Evolutionary conservation across 1,140 invertebrate genomes (phyloP).

Genomic region (Drosophila truncata): DNA sequence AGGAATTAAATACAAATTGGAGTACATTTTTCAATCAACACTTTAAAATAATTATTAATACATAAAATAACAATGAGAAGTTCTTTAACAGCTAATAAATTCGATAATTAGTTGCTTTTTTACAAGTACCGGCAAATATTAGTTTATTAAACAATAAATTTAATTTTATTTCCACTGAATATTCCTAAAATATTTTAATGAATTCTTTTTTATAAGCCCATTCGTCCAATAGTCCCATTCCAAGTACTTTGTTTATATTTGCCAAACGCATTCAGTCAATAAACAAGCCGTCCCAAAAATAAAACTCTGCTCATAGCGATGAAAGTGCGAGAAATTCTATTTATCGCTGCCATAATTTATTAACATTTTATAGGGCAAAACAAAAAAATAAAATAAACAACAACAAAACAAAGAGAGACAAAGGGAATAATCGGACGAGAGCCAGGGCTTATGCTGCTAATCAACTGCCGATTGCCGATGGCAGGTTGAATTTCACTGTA

Average conservation of each 20-base stretch:
- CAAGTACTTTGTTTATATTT: constrained; percentile 1
- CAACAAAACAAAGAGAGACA: neutral
- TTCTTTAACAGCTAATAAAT: neutral
- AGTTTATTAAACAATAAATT: neutral
- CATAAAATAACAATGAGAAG: neutral
- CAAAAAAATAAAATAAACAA: too few species aligned
- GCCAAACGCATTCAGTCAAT: constrained; percentile 3
- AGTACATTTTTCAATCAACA: neutral
- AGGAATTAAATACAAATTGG: too few species aligned
- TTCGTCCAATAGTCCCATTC: neutral
- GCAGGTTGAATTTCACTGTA: constrained; percentile 44
- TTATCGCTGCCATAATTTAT: constrained; percentile 66
- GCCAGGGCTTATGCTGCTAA: constrained; percentile 52
- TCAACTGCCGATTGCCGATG: constrained; percentile 61
- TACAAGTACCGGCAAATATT: too few species aligned
- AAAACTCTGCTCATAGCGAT: constrained; percentile 15
- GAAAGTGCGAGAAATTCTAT: constrained; percentile 57
- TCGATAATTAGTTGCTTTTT: neutral
- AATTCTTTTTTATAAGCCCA: neutral
- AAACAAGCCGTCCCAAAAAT: constrained; percentile 10
- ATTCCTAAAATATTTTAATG: too few species aligned
- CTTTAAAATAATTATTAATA: neutral
- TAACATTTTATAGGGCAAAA: constrained; percentile 43
- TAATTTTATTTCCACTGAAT: too few species aligned
- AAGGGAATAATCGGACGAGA: constrained; percentile 22